These are phyloP conservation scores for Brevimyrus niger DNA, from an alignment of 2,113 vertebrate genomes.

Conservation along the genomic window DNA sequence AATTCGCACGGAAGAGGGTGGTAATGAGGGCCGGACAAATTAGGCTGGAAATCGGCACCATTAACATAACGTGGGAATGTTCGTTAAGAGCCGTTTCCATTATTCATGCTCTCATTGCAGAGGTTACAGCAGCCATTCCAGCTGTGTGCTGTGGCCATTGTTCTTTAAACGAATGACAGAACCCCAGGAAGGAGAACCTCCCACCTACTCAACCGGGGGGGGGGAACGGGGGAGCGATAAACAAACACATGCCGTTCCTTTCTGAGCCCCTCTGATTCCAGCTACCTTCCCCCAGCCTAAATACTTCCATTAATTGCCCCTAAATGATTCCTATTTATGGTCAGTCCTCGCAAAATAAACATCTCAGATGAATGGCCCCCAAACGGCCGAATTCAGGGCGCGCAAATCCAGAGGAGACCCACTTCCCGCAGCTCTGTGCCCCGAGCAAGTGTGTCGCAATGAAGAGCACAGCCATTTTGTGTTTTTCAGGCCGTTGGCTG, in stretches of 20 bases:
- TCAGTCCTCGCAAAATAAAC: conserved; percentile 5
- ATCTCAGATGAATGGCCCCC: neutral
- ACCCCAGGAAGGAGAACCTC: neutral
- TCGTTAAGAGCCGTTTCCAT: conserved; percentile 86
- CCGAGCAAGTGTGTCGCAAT: neutral
- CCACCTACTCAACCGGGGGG: neutral
- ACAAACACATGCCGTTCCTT: neutral
- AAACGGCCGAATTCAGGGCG: neutral
- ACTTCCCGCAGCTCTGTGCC: neutral
- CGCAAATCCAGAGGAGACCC: neutral
- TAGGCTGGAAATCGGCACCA: conserved; percentile 77
- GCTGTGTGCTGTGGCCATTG: conserved; percentile 64
- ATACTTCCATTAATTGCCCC: neutral
- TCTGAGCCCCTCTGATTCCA: neutral
- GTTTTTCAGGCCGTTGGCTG: neutral
- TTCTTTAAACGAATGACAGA: neutral
- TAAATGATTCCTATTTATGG: conserved; percentile 6
- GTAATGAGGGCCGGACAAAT: conserved; percentile 72
- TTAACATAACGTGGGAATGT: conserved; percentile 83
- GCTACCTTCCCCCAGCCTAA: neutral
- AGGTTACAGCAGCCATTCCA: conserved; percentile 71
- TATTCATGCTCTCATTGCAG: conserved; percentile 87
- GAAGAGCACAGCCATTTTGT: neutral
- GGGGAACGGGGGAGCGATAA: neutral
- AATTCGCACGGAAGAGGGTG: conserved; percentile 66